Conservation (phyloP, 2,888 invertebrate species). For the Idaea biselata region DNA sequence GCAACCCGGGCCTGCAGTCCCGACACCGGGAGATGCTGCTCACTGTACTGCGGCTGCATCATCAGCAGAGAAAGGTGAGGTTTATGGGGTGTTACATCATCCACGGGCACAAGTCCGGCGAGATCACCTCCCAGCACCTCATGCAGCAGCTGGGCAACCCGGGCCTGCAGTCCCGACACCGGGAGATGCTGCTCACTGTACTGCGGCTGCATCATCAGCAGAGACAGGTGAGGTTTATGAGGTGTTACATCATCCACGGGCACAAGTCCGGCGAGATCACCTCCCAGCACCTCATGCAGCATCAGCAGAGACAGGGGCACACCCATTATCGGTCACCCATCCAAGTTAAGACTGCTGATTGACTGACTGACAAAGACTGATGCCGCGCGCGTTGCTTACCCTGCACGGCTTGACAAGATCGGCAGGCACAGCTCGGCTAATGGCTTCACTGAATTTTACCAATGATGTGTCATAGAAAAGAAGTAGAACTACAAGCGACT, state of each 20-base stretch:
- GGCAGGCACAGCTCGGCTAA: too few relatives aligned
- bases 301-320: slow-evolving; percentile 89
- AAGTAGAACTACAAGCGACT: too few relatives aligned
- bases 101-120: slow-evolving; percentile 88
- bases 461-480: too few relatives aligned
- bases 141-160: slow-evolving; percentile 89
- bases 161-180: slow-evolving; percentile 86
- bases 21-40: slow-evolving; percentile 86
- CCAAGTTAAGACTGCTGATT: too few relatives aligned
- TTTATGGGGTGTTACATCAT: slow-evolving; percentile 65
- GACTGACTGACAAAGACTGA: too few relatives aligned
- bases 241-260: slow-evolving; percentile 87
- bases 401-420: too few relatives aligned
- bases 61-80: slow-evolving; percentile 64
- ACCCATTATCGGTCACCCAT: too few relatives aligned
- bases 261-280: slow-evolving; percentile 89
- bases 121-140: slow-evolving; percentile 87
- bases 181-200: slow-evolving; percentile 85
- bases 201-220: slow-evolving; percentile 76
- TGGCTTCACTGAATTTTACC: too few relatives aligned
- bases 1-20: slow-evolving; percentile 86
- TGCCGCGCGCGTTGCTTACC: too few relatives aligned
- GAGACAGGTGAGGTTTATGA: slow-evolving; percentile 52
- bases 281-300: slow-evolving; percentile 87
- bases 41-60: slow-evolving; percentile 81